Conservation (phyloP, 2,113 vertebrate genomes). For the Bagarius yarrelli region DNA sequence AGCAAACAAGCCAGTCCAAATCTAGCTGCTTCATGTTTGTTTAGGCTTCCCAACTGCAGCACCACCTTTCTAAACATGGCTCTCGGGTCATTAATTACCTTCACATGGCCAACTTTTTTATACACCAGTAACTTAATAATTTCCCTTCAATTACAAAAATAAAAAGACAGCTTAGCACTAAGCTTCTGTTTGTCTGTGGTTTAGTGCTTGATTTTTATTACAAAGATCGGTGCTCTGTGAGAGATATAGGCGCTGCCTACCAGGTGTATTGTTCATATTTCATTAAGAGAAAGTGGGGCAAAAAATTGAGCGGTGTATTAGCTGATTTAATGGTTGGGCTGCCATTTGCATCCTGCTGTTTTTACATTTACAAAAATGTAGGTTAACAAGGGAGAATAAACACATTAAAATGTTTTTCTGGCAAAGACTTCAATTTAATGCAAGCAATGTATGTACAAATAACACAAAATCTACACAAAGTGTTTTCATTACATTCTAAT, state of each 20-base stretch:
- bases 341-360: background rate
- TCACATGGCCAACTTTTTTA: slow-evolving; percentile 5
- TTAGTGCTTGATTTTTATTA: background rate
- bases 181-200: slow-evolving; percentile 1
- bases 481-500: too few species aligned
- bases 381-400: too few species aligned
- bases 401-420: too few species aligned
- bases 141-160: slow-evolving; percentile 4
- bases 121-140: background rate
- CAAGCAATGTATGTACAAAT: too few species aligned
- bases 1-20: slow-evolving; percentile 20
- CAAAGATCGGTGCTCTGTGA: background rate
- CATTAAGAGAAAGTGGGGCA: slow-evolving; percentile 12
- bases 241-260: background rate
- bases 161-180: background rate
- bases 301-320: background rate
- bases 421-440: too few species aligned
- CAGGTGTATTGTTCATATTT: background rate
- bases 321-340: background rate
- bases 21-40: slow-evolving; percentile 18
- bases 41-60: slow-evolving; percentile 4
- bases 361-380: background rate
- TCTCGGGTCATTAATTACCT: slow-evolving; percentile 7
- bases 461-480: too few species aligned
- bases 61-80: background rate